Conservation (phyloP, 2,113 vertebrate species). For the Suncus etruscus region DNA sequence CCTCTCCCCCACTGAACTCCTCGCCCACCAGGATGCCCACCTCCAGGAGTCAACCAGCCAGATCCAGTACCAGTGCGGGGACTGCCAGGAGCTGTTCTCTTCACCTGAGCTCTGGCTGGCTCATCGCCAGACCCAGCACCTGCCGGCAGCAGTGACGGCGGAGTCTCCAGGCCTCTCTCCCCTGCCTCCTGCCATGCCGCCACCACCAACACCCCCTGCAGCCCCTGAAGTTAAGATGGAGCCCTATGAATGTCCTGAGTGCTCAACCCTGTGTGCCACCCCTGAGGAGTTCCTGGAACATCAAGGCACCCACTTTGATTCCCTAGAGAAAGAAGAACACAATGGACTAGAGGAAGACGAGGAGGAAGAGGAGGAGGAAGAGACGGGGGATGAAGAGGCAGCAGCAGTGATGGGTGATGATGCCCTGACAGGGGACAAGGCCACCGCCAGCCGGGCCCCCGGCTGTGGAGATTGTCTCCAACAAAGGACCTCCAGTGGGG, state of each 20-base stretch:
- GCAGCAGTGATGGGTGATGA: neutral
- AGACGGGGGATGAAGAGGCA: slow-evolving; percentile 52
- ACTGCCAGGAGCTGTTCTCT: slow-evolving; percentile 92
- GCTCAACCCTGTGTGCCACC: slow-evolving; percentile 91
- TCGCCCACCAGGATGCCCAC: slow-evolving; percentile 94
- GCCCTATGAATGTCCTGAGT: slow-evolving; percentile 94
- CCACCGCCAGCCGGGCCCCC: slow-evolving; percentile 43
- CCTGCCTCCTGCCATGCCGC: neutral
- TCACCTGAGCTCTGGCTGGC: slow-evolving; percentile 92
- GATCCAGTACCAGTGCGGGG: slow-evolving; percentile 94
- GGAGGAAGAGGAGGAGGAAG: slow-evolving; percentile 85
- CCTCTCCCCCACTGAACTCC: slow-evolving; percentile 89
- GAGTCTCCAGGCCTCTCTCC: slow-evolving; percentile 4
- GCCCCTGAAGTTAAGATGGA: slow-evolving; percentile 83
- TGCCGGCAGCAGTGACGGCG: neutral
- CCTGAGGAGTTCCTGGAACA: slow-evolving; percentile 95
- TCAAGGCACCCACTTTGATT: slow-evolving; percentile 93
- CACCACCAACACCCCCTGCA: slow-evolving; percentile 17
- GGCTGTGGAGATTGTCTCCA: slow-evolving; percentile 88
- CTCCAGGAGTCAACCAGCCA: slow-evolving; percentile 88
- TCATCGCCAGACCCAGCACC: slow-evolving; percentile 87
- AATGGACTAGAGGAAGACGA: slow-evolving; percentile 89
- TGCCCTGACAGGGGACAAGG: neutral
- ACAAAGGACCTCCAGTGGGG: slow-evolving; percentile 47
- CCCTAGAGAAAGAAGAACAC: slow-evolving; percentile 80